phyloP scores from a whole-genome alignment of 2,888 invertebrate genomes.

The Hirtodrosophila trivittata region DNA sequence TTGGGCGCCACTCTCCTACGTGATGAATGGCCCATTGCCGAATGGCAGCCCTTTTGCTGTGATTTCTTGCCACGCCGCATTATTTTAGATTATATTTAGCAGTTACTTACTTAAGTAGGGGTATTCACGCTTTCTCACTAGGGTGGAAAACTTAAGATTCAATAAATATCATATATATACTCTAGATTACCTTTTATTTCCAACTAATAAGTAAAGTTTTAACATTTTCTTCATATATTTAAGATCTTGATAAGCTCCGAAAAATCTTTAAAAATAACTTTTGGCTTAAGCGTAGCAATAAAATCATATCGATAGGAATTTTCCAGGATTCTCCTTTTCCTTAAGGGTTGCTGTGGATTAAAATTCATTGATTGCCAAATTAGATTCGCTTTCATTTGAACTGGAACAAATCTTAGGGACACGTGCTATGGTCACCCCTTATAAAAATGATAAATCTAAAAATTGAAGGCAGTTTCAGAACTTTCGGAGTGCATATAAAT shows the following conservation, averaged over 20 bases:
- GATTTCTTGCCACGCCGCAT: conserved; percentile 62
- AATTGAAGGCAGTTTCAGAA: too few relatives aligned
- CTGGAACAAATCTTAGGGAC: conserved; percentile 32
- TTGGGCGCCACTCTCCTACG: conserved; percentile 29
- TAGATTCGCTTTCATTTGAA: conserved; percentile 33
- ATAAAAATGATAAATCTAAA: background rate
- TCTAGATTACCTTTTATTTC: too few relatives aligned
- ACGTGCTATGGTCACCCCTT: conserved; percentile 37
- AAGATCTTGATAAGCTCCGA: too few relatives aligned
- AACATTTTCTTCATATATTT: too few relatives aligned
- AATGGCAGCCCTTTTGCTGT: conserved; percentile 62
- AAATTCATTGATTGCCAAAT: conserved; percentile 35
- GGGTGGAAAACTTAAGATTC: background rate
- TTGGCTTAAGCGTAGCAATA: conserved; percentile 1
- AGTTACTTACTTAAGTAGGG: background rate
- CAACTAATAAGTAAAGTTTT: too few relatives aligned
- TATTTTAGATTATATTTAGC: conserved; percentile 44
- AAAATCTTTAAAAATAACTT: background rate
- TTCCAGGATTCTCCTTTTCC: background rate
- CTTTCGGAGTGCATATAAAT: too few relatives aligned
- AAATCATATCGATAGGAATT: background rate
- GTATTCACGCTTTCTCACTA: conserved; percentile 22
- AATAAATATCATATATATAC: too few relatives aligned
- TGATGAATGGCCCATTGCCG: conserved; percentile 66
- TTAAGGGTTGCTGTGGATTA: conserved; percentile 24